Evolutionary conservation across 1,140 invertebrate genomes (phyloP).

Genomic region (Acyrthosiphon pisum): DNA sequence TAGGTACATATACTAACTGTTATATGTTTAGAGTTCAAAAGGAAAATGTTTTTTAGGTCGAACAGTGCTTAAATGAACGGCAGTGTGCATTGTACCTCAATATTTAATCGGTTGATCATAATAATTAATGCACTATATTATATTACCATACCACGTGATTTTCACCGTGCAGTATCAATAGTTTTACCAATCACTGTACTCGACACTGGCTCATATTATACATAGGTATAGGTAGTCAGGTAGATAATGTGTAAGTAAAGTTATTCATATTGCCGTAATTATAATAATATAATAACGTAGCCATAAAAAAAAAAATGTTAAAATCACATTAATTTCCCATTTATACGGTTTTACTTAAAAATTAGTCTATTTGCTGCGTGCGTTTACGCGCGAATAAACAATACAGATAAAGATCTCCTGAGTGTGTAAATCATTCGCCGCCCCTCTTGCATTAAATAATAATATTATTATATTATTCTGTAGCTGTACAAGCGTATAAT

Average conservation of each 20-base stretch:
- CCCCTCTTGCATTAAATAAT: conserved; percentile 12
- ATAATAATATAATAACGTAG: neutral
- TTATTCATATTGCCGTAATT: neutral
- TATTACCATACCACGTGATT: no score
- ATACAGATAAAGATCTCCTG: neutral
- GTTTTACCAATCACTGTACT: no score
- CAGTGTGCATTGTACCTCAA: no score
- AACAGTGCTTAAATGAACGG: no score
- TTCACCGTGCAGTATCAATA: no score
- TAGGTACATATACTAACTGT: no score
- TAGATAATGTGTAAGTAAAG: neutral
- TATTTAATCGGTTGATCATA: no score
- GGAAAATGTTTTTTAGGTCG: no score
- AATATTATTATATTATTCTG: neutral
- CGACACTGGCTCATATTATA: neutral
- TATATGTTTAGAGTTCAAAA: no score
- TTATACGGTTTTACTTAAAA: neutral
- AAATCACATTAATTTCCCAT: conserved; percentile 20
- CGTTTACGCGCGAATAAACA: neutral
- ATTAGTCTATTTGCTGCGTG: conserved; percentile 14
- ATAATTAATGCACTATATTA: no score
- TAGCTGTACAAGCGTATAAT: neutral
- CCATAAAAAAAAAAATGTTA: neutral
- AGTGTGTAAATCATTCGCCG: conserved; percentile 7
- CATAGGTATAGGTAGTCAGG: no score